These are phyloP conservation scores for Lytechinus variegatus DNA, from an alignment of 35 echinoderm and acorn worm species.

Conservation along the genomic window DNA sequence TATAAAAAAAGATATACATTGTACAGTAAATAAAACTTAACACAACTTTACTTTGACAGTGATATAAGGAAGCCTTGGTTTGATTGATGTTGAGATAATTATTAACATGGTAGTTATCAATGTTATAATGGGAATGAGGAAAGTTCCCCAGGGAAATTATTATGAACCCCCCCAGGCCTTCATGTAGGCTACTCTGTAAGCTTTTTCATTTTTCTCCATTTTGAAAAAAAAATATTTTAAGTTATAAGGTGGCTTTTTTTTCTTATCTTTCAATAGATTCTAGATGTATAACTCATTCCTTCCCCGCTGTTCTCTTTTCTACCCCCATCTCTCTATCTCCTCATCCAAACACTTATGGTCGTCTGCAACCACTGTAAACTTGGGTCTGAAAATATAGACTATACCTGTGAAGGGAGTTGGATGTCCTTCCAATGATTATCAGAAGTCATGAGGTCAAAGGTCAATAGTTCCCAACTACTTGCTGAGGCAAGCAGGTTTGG, in stretches of 20 bases:
- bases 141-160: too few species aligned
- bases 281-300: too few species aligned
- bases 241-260: too few species aligned
- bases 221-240: too few species aligned
- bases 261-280: too few species aligned
- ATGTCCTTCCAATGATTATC: slow-evolving; percentile 10
- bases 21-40: too few species aligned
- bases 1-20: too few species aligned
- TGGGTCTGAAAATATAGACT: neutral
- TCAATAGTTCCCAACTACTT: neutral
- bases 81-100: neutral
- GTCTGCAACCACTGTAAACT: neutral
- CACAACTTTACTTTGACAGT: too few species aligned
- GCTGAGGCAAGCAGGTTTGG: slow-evolving; percentile 7
- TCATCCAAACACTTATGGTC: neutral
- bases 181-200: too few species aligned
- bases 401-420: neutral
- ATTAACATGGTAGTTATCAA: neutral
- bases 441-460: neutral
- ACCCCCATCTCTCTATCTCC: neutral
- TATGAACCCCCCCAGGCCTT: too few species aligned
- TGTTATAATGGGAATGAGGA: neutral
- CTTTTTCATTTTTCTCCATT: too few species aligned
- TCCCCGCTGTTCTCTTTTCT: neutral
- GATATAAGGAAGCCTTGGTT: too few species aligned